Evolutionary conservation across 2,888 invertebrate species (phyloP).

Genomic region (Agrotis ipsilon): DNA sequence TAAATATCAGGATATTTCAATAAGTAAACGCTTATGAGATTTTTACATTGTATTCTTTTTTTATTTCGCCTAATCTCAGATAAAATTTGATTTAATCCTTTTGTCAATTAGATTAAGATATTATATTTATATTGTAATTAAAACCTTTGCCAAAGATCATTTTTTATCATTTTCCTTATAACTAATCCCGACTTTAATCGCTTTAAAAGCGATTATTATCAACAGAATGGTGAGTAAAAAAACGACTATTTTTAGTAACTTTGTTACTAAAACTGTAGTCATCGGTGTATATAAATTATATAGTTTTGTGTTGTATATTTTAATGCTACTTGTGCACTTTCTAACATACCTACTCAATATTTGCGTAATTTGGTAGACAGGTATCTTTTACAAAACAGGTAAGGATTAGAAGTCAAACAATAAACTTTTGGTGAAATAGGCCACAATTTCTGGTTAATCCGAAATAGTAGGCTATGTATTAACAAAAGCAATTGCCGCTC

Average conservation of each 20-base stretch:
- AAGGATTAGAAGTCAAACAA: constrained; percentile 34
- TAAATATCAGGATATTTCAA: no score
- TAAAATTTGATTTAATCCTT: no score
- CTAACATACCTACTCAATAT: constrained; percentile 6
- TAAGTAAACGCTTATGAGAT: no score
- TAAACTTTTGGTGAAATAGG: no score
- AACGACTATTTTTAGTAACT: not conserved
- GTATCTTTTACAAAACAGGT: constrained; percentile 7
- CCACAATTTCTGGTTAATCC: no score
- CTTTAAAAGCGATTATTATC: constrained; percentile 7
- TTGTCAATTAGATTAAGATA: no score
- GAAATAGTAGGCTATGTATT: not conserved
- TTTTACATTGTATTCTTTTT: no score
- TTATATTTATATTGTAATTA: constrained; percentile 20
- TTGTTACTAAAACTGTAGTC: constrained; percentile 43
- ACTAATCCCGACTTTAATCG: not conserved
- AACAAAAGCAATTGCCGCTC: not conserved
- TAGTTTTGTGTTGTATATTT: constrained; percentile 4
- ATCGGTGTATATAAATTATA: not conserved
- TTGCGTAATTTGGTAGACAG: constrained; percentile 16
- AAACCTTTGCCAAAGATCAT: constrained; percentile 10
- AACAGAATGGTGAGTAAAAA: constrained; percentile 44
- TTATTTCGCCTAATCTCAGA: no score
- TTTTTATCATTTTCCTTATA: not conserved
- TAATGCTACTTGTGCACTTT: constrained; percentile 6